Evolutionary conservation across 2,113 vertebrate species (phyloP), one percentile per base, ranked within the genome.

Genomic region (Percopsis transmontana): DNA sequence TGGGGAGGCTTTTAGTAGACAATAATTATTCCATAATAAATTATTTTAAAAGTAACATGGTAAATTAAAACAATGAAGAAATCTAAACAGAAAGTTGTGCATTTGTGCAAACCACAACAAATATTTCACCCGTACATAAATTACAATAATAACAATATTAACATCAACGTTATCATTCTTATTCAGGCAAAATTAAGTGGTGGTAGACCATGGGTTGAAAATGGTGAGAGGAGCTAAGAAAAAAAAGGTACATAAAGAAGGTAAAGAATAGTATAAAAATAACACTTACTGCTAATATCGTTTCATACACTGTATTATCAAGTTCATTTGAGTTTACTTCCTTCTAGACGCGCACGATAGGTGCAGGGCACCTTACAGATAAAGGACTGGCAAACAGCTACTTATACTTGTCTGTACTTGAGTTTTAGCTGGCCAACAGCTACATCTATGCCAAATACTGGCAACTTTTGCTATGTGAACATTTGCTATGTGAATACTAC

Each of bases 31-130:
- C 65, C 72, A 23, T 62, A 74, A 2, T 44, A 48, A 55, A 71
- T 82, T 52, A n/a, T 33, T 77, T 80, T 77, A 77, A 83, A 72
- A 83, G 66, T 40, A 66, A 67, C 72, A 23, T 61, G 70, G 2
- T 47, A 48, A 58, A 73, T 82, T 52, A n/a, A 55, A 80, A 88
- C 70, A 57, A 53, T 13, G 51, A 66, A 62, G 68, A 70, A 74
- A 71, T 70, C 15, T 38, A 61, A 77, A 76, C 70, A 52, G 53
- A 51, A 58, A 53, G 47, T 18, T 72, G 76, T 53, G 58, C 57
- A 50, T 52, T 23, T 65, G 38, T 58, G 50, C 79, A 72, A 52
- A 88, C 77, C 70, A 90, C 73, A 63, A 86, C 50, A 40, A 83
- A 72, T 62, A 90, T 70, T 77, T 81, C n/a, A 81, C n/a, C 76